phyloP scores from a whole-genome alignment of 1,140 invertebrate species.

The Papilio polytes region DNA sequence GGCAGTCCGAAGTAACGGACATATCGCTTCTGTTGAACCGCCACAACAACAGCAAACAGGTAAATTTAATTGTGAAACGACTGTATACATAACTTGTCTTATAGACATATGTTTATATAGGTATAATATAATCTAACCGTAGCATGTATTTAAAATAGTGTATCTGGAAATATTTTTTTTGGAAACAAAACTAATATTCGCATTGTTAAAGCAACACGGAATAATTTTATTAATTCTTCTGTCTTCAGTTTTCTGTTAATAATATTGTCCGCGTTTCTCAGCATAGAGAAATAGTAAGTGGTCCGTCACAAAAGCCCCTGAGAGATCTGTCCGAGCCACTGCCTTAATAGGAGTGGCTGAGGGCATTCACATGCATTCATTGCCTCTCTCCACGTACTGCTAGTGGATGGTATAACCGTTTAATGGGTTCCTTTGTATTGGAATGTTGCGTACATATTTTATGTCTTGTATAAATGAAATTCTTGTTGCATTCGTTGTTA shows the following conservation, averaged over 20 bases:
- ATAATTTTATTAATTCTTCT: constrained; percentile 20
- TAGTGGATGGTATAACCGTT: constrained; percentile 45
- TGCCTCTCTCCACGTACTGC: constrained; percentile 37
- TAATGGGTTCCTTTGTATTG: constrained; percentile 41
- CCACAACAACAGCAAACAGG: constrained; percentile 66
- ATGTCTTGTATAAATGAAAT: not conserved
- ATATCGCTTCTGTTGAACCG: constrained; percentile 64
- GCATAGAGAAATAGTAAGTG: constrained; percentile 25
- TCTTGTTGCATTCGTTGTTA: not conserved
- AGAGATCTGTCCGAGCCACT: constrained; percentile 41
- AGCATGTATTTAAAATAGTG: too few species aligned
- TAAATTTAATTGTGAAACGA: constrained; percentile 44
- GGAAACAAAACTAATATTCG: too few species aligned
- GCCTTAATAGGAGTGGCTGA: constrained; percentile 52
- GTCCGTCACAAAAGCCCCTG: constrained; percentile 45
- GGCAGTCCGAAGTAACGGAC: constrained; percentile 72
- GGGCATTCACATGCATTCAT: constrained; percentile 46
- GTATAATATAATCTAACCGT: too few species aligned
- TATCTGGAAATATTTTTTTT: too few species aligned
- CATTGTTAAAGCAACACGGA: not conserved
- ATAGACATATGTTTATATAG: too few species aligned
- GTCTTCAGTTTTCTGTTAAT: not conserved
- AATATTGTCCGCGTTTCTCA: not conserved
- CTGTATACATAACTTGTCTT: not conserved
- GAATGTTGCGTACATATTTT: constrained; percentile 23